These are phyloP conservation scores for Aphyosemion australe DNA, from an alignment of 2,113 vertebrate species.

Conservation along the genomic window DNA sequence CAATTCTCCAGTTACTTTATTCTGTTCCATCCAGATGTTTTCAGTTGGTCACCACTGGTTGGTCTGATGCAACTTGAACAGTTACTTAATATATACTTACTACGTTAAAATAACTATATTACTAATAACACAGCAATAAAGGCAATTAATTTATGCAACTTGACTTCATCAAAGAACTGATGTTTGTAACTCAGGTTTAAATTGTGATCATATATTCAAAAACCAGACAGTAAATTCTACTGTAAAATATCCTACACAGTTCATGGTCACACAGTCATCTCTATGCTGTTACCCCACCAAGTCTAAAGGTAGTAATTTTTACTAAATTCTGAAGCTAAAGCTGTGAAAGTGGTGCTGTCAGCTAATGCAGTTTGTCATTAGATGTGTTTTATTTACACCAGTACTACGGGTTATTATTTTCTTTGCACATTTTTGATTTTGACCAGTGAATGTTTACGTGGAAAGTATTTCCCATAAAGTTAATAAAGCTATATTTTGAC, in stretches of 20 bases:
- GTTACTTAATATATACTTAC: neutral
- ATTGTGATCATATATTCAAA: neutral
- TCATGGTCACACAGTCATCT: neutral
- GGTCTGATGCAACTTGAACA: neutral
- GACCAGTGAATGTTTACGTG: no score
- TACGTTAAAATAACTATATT: neutral
- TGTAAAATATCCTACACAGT: neutral
- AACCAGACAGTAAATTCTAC: neutral
- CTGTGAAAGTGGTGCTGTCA: neutral
- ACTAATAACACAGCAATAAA: neutral
- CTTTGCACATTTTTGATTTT: no score
- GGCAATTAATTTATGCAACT: neutral
- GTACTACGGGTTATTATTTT: no score
- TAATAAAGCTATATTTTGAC: no score
- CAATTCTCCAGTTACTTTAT: slow-evolving; percentile 25
- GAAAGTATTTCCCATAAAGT: no score
- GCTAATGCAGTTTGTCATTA: neutral
- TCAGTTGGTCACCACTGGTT: neutral
- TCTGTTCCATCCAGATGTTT: slow-evolving; percentile 41
- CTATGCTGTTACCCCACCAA: neutral
- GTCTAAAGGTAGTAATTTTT: neutral
- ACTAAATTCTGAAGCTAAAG: neutral
- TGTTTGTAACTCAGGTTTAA: neutral
- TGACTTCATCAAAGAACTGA: no score
- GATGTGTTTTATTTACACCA: neutral